Evolutionary conservation across 2,113 vertebrate species (phyloP).

Genomic region (Sphyrna mokarran): DNA sequence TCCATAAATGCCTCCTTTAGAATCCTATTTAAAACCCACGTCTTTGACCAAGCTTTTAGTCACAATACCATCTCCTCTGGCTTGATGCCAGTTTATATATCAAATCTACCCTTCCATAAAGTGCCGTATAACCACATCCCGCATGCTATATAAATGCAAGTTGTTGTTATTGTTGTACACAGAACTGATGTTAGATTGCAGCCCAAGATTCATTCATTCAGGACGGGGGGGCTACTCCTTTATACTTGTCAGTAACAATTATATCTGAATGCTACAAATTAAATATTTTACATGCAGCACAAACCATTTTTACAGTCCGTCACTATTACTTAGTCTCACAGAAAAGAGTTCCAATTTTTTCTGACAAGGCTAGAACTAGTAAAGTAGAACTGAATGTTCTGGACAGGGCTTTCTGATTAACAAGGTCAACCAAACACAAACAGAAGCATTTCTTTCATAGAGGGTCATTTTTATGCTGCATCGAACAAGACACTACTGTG

Average conservation of each 20-base stretch:
- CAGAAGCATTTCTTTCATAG: not conserved
- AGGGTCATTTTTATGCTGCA: not conserved
- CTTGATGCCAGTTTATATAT: not conserved
- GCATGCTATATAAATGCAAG: not conserved
- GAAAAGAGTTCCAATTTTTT: slow-evolving; percentile 3
- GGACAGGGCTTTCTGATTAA: not conserved
- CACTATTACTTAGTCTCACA: not conserved
- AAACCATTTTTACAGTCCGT: not conserved
- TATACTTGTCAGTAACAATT: not conserved
- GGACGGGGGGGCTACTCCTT: not conserved
- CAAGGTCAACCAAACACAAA: not conserved
- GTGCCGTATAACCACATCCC: not conserved
- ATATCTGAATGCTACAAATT: not conserved
- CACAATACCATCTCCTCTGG: not conserved
- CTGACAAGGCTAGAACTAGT: not conserved
- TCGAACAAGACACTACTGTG: not conserved
- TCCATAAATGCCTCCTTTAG: not conserved
- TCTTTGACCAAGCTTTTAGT: not conserved
- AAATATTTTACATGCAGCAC: not conserved
- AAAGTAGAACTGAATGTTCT: not conserved
- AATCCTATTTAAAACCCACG: not conserved
- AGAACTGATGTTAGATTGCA: not conserved
- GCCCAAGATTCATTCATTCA: not conserved
- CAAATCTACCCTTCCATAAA: not conserved
- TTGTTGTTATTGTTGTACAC: not conserved